Base-by-base conservation (phyloP, 2,797 vertebrate species). In the Xyrichtys novacula region DNA sequence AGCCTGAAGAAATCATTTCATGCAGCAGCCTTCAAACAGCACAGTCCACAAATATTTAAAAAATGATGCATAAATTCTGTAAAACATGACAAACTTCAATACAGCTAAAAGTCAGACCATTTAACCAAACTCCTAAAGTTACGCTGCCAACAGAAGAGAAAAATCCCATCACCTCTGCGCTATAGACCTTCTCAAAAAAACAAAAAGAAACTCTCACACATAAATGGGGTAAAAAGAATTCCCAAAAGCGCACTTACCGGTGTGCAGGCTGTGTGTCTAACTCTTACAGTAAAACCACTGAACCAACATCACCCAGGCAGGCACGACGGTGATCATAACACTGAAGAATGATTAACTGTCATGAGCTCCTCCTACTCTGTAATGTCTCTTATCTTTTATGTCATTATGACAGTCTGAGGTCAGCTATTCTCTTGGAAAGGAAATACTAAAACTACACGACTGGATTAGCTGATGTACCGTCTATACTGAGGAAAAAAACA, bases 331-430 rank as follows among this genome's bases (percentile, higher is more conserved):
- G 10, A 62, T 23, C 43, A 49, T 47, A 50, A 56, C n/a, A 12
- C 50, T 52, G 40, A 49, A 20, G 34, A 83, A 86, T 89, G 0
- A 85, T 86, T 90, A 84, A 90, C 87, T 56, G 26, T 17, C 8
- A 40, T 22, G 11, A 66, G 38, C 34, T 16, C 39, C 42, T 65
- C 32, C 52, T 59, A n/a, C 20, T 39, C 6, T 48, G 17, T 1
- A 3, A 26, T 23, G 15, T 34, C 6, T 3, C 10, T 36, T 11
- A 42, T 49, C 47, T 43, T 0, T 46, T 40, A 47, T 57, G 28
- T 65, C 11, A 61, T 55, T 12, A 16, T 15, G 10, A 7, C 19
- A 46, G 20, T 25, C 4, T 31, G 10, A 47, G 7, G 17, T 78
- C 23, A 42, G 42, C 26, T n/a, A 1, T 23, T 32, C 34, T 17